phyloP scores from a whole-genome alignment of 1,140 invertebrate species.

The Trichonephila clavipes region DNA sequence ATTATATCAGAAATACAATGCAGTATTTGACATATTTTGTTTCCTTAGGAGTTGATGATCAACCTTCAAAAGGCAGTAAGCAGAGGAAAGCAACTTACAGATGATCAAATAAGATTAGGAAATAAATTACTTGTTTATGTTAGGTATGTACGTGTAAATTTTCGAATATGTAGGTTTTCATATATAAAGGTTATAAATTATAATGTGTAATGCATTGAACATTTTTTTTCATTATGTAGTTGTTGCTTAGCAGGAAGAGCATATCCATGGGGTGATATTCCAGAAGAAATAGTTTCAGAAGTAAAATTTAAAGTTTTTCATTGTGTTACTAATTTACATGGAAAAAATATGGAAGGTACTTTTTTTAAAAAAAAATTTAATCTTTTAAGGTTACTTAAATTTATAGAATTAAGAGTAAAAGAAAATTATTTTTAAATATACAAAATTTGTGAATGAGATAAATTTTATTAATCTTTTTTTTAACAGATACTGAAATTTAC shows the following conservation, averaged over 20 bases:
- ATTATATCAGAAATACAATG: no score
- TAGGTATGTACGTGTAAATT: constrained; percentile 78
- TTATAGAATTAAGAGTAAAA: not conserved
- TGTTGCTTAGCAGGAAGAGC: constrained; percentile 95
- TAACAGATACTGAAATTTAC: constrained; percentile 78
- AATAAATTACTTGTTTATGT: constrained; percentile 95
- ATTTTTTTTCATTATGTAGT: constrained; percentile 83
- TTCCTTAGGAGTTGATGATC: constrained; percentile 78
- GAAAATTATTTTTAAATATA: no score
- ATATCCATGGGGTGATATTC: constrained; percentile 93
- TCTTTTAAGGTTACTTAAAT: not conserved
- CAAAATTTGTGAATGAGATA: no score
- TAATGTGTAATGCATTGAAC: not conserved
- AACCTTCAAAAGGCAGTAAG: constrained; percentile 78
- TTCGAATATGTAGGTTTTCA: not conserved
- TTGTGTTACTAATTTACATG: constrained; percentile 84
- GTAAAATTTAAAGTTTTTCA: constrained; percentile 88
- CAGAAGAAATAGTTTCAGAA: constrained; percentile 85
- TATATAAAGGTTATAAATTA: not conserved
- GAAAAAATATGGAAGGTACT: constrained; percentile 84
- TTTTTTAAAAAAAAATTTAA: not conserved
- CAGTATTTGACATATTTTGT: not conserved
- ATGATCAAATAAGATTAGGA: constrained; percentile 84
- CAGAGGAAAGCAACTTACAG: constrained; percentile 76
- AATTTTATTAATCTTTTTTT: not conserved